phyloP scores from a whole-genome alignment of 2,113 vertebrate species.

The Taxidea taxus region DNA sequence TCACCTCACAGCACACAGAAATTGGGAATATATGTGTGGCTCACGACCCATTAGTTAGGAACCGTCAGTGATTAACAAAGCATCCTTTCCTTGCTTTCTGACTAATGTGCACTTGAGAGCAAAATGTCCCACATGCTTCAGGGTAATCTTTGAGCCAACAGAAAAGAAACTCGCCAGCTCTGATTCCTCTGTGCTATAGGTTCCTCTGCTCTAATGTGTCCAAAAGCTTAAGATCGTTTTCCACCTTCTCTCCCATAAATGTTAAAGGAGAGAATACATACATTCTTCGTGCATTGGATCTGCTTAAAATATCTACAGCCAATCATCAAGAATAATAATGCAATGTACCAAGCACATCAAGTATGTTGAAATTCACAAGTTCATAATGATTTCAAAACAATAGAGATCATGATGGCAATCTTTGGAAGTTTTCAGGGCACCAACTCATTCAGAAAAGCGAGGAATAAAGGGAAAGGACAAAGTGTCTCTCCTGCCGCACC shows the following conservation, averaged over 20 bases:
- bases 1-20: background rate
- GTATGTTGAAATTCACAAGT: background rate
- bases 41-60: background rate
- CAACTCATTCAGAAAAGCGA: background rate
- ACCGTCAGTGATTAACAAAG: background rate
- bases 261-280: background rate
- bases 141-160: background rate
- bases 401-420: background rate
- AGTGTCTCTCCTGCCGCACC: background rate
- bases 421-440: background rate
- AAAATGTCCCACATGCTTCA: background rate
- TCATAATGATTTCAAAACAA: slow-evolving; percentile 2
- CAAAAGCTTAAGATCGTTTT: background rate
- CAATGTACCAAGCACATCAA: background rate
- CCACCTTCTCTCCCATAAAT: background rate
- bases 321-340: background rate
- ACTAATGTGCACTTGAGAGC: background rate
- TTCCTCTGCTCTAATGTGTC: background rate
- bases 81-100: background rate
- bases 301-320: background rate
- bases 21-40: background rate
- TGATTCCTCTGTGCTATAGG: background rate
- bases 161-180: background rate
- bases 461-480: background rate
- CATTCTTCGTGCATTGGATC: background rate